Conservation (phyloP, 1,140 invertebrate species). For the Sycobia sp. region DNA sequence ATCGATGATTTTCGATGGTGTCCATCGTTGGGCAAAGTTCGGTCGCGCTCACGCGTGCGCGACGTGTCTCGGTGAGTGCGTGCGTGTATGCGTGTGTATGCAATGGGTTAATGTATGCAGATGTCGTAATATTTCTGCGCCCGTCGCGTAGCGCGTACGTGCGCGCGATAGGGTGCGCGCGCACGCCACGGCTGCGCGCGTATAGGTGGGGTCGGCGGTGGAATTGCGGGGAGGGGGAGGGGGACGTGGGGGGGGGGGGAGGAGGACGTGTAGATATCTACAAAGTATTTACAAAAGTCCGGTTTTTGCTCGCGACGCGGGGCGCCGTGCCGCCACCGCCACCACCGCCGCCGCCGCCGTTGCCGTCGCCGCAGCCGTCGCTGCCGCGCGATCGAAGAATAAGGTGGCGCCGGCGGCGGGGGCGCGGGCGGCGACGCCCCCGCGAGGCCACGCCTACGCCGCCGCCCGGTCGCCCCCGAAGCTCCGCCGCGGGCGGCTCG, state of each 20-base stretch:
- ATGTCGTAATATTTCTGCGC: too few species aligned
- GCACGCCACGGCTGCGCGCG: background rate
- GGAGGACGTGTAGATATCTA: constrained; percentile 17
- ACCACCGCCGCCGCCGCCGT: background rate
- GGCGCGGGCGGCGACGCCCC: constrained; percentile 2
- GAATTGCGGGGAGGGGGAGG: constrained; percentile 3
- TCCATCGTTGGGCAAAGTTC: too few species aligned
- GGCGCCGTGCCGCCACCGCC: background rate
- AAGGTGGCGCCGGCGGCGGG: constrained; percentile 25
- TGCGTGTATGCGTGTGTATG: background rate
- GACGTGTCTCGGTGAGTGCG: background rate
- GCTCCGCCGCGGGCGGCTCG: constrained; percentile 7
- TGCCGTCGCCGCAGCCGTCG: background rate
- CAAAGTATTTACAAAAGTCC: constrained; percentile 30
- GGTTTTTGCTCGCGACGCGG: too few species aligned
- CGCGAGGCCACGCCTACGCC: background rate
- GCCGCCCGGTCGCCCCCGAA: background rate
- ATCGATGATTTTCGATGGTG: too few species aligned
- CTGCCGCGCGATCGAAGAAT: constrained; percentile 19
- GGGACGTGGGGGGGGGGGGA: background rate
- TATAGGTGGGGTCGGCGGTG: background rate
- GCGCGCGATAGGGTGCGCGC: background rate
- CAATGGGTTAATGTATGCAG: too few species aligned
- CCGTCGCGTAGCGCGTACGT: background rate
- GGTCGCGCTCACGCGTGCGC: background rate